Evolutionary conservation across 2,888 invertebrate species (phyloP), one percentile per base, ranked within the genome.

Genomic region (Drosophila prostipennis): DNA sequence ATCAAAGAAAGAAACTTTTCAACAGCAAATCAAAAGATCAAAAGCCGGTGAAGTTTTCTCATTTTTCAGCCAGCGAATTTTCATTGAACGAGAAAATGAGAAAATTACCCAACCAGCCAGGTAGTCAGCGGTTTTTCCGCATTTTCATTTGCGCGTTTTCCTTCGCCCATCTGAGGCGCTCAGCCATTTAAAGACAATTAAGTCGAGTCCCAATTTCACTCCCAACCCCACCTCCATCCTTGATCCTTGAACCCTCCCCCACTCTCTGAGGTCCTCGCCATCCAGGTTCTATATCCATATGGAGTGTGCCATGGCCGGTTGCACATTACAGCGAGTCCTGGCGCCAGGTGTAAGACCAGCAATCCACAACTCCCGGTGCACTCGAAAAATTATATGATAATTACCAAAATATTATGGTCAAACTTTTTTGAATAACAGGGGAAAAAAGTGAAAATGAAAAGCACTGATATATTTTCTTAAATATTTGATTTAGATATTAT

Each of bases 61-160:
- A 88, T 88, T 82, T 88, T 88, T 56, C 59, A 57, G 48, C 64
- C 64, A 82, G 69, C 76, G 74, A 86, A 74, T 76, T 88, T 82
- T 86, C 84, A 84, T 76, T 84, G 89, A 84, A 80, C 84, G 87
- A 80, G 84, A 84, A 84, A 84, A 84, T 84, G 79, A 84, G 84
- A 79, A 88, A 86, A 83, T 89, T 79, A 77, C 58, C 61, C 61
- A 61, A 63, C 64, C 57, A 58, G 14, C 68, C 43, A 53, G 57
- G 26, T 19, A 39, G 63, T 16, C 36, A 58, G 40, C 60, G 53
- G 54, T 51, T 69, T 55, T 61, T 55, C 45, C 49, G 26, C 37
- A 45, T 39, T 53, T 46, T 61, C 52, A 53, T 67, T 65, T 68
- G 26, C 45, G 39, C 64, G 51, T 72, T 68, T 71, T 51, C 54